Evolutionary conservation across 2,888 invertebrate genomes (phyloP).

Genomic region (Megastigmus dorsalis): DNA sequence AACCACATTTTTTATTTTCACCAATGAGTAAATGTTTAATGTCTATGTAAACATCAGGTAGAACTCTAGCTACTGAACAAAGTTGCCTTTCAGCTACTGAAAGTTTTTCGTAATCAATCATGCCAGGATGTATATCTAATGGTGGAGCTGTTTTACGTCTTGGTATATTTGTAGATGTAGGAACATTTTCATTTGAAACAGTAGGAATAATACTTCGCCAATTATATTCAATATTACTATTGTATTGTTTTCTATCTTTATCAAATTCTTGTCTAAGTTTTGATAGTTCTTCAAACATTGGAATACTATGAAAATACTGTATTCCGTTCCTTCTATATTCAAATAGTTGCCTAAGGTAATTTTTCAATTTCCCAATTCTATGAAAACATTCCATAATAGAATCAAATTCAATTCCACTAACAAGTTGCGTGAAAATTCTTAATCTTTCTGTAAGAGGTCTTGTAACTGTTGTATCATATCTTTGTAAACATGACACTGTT

Average conservation of each 20-base stretch:
- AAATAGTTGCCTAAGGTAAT: slow-evolving; percentile 78
- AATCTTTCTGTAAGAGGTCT: slow-evolving; percentile 78
- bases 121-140: slow-evolving; percentile 80
- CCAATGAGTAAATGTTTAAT: slow-evolving; percentile 84
- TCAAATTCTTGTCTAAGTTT: slow-evolving; percentile 78
- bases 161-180: slow-evolving; percentile 59
- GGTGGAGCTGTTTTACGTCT: slow-evolving; percentile 75
- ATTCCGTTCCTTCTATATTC: slow-evolving; percentile 85
- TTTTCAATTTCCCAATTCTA: slow-evolving; percentile 82
- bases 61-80: slow-evolving; percentile 84
- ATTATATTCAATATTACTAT: slow-evolving; percentile 68
- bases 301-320: slow-evolving; percentile 79
- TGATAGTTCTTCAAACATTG: slow-evolving; percentile 81
- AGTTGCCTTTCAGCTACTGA: slow-evolving; percentile 83
- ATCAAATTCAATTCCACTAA: slow-evolving; percentile 84
- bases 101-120: slow-evolving; percentile 88
- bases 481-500: slow-evolving; percentile 81
- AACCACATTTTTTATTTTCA: slow-evolving; percentile 86
- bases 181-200: slow-evolving; percentile 50
- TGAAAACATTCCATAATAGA: slow-evolving; percentile 85
- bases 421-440: slow-evolving; percentile 85
- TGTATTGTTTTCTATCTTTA: slow-evolving; percentile 74
- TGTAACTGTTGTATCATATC: slow-evolving; percentile 81
- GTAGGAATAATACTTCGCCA: slow-evolving; percentile 64
- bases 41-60: slow-evolving; percentile 86